Evolutionary conservation across 2,888 invertebrate species (phyloP), one percentile per base, ranked within the genome.

Genomic region (Falcaria lacertinaria): DNA sequence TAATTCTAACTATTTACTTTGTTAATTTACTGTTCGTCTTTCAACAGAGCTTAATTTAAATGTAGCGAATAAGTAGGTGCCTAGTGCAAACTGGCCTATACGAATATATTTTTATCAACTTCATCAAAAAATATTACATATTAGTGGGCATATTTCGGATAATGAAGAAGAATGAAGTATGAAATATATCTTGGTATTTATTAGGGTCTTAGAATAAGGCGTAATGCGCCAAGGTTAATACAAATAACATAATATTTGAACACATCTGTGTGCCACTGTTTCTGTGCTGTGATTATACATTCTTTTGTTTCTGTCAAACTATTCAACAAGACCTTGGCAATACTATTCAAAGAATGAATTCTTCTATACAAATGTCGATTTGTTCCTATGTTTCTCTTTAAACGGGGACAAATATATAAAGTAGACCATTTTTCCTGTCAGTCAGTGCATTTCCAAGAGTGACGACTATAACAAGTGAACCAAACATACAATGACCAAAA

Each of bases 241-340:
- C 13, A 37, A 37, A 37, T 37, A 37, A 15, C 19, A 36, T 25
- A 22, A 22, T 37, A 22, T 37, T 22, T 13, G 22, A 37, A 19
- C 2, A 37, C 19, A 37, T 22, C 19, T 37, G 22, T 37, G 25
- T 37, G 37, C 13, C 37, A 22, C 33, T 15, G 16, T 46, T 52
- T 52, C 54, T 64, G 41, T 52, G 55, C 53, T 61, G 56, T 53
- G 52, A 80, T 84, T 79, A 82, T 76, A 70, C 56, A 86, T 85
- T 88, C 86, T 82, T 83, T 88, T 88, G 87, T 88, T 71, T 69
- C 50, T 47, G 33, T 56, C 60, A 60, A 67, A 64, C 74, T 67
- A 76, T 82, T 81, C 70, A 69, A 53, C 44, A 53, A 64, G 69
- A 51, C 80, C 84, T 85, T 84, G 81, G 61, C 63, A 68, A 60